These are phyloP conservation scores for Mallotus villosus DNA, from an alignment of 2,797 vertebrate genomes.

Conservation along the genomic window DNA sequence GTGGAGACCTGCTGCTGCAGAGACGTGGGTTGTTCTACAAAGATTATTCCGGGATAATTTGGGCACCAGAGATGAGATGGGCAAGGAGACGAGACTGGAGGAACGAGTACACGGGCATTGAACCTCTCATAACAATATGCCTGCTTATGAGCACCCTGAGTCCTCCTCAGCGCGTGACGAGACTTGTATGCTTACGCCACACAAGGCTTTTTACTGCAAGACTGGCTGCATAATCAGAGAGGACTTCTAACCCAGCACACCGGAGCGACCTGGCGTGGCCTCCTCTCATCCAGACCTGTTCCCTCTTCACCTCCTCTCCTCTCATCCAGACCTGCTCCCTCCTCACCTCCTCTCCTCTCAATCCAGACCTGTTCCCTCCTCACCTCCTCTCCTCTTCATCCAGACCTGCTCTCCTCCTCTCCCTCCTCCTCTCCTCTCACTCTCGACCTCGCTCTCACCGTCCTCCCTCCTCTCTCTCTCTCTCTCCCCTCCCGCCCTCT, in stretches of 20 bases:
- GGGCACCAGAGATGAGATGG: constrained; percentile 50
- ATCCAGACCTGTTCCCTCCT: neutral
- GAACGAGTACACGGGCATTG: constrained; percentile 22
- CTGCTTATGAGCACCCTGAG: neutral
- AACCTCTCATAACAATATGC: neutral
- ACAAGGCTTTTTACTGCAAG: too few relatives aligned
- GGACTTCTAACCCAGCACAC: too few relatives aligned
- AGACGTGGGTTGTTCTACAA: constrained; percentile 45
- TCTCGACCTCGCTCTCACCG: too few relatives aligned
- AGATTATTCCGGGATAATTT: constrained; percentile 57
- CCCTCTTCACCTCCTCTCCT: too few relatives aligned
- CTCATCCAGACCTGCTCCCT: too few relatives aligned
- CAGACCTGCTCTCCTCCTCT: neutral
- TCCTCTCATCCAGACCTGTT: too few relatives aligned
- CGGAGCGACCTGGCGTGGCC: too few relatives aligned
- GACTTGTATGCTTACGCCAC: neutral
- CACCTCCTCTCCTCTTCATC: neutral
- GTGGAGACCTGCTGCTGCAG: constrained; percentile 32
- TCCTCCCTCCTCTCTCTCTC: neutral
- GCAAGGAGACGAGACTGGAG: constrained; percentile 30
- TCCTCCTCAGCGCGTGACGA: neutral
- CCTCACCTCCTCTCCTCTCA: too few relatives aligned
- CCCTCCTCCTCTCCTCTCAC: neutral
- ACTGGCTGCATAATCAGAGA: too few relatives aligned
- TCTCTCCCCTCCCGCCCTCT: neutral